Base-by-base conservation (phyloP, 2,113 vertebrate genomes). In the Jaculus jaculus region DNA sequence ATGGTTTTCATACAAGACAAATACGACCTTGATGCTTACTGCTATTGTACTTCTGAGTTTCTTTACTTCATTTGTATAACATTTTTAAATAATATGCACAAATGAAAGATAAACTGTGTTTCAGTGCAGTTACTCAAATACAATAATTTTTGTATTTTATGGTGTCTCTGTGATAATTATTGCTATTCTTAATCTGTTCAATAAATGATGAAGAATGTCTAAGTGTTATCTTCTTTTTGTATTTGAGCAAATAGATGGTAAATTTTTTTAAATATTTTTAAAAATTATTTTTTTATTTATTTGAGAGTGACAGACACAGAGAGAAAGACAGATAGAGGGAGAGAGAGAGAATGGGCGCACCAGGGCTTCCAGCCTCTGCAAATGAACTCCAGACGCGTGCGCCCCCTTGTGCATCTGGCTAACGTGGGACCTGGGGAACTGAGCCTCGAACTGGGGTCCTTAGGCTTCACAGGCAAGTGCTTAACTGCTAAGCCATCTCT, bases 151-250 rank as follows among this genome's bases (percentile, higher is more conserved):
- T 87, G 23, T 20, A 83, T 74, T 79, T 78, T 78, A 63, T 84
- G 47, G 30, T 90, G 24, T 87, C 60, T 69, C 32, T 81, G 72
- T 73, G 87, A 26, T 58, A 74, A 87, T 92, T 93, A 89, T 87
- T 10, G 65, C 26, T 16, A 65, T 71, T 87, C 39, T 87, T 88
- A 87, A 58, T 60, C 75, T 77, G 72, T 47, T 85, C 23, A 65
- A 11, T 82, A 69, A 92, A 37, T 28, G 18, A 18, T 51, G 7
- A 88, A 8, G 37, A 84, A 68, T 42, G 15, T 54, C 77, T 61
- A 73, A 32, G 4, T 68, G 5, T 73, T 88, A 24, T 51, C 18
- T 68, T 90, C 60, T 88, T 92, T 83, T 72, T 77, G 42, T 32
- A 82, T 16, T 79, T 69, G 61, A 94, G 23, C 28, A 94, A 88